phyloP scores from a whole-genome alignment of 2,888 invertebrate species.

The Drosophila anomalata region DNA sequence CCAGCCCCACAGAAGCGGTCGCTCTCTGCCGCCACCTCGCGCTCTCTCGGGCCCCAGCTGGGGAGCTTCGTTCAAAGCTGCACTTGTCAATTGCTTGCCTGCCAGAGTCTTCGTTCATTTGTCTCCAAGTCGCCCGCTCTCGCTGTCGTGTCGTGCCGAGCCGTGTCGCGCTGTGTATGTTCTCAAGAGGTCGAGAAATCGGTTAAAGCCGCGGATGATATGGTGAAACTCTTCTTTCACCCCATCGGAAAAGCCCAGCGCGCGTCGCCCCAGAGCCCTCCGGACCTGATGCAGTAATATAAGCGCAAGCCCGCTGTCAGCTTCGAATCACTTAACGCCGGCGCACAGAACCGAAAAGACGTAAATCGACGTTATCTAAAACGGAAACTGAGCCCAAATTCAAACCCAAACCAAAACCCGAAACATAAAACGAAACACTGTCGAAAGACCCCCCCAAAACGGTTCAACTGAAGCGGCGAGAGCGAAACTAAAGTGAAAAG shows the following conservation, averaged over 20 bases:
- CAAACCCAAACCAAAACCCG: neutral
- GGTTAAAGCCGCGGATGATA: constrained; percentile 34
- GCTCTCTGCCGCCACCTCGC: constrained; percentile 4
- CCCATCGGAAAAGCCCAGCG: constrained; percentile 55
- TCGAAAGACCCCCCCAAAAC: constrained; percentile 16
- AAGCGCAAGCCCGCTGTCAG: constrained; percentile 32
- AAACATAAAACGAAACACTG: constrained; percentile 10
- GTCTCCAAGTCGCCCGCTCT: constrained; percentile 57
- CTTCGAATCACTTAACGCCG: constrained; percentile 36
- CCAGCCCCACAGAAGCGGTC: neutral
- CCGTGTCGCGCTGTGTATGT: constrained; percentile 22
- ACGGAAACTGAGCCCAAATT: constrained; percentile 1
- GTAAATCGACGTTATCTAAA: neutral
- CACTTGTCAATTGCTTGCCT: constrained; percentile 53
- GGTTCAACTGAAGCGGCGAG: constrained; percentile 31
- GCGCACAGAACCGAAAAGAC: constrained; percentile 27
- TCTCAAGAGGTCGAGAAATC: constrained; percentile 26
- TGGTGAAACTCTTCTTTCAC: constrained; percentile 34
- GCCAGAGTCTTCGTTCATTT: constrained; percentile 56
- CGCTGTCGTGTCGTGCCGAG: constrained; percentile 50
- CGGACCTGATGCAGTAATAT: constrained; percentile 29
- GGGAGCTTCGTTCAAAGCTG: constrained; percentile 63
- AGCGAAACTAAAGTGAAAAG: constrained; percentile 60
- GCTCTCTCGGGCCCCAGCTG: constrained; percentile 10
- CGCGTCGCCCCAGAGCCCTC: constrained; percentile 2